Evolutionary conservation across 2,888 invertebrate species (phyloP), one percentile per base, ranked within the genome.

Genomic region (Acronicta psi): DNA sequence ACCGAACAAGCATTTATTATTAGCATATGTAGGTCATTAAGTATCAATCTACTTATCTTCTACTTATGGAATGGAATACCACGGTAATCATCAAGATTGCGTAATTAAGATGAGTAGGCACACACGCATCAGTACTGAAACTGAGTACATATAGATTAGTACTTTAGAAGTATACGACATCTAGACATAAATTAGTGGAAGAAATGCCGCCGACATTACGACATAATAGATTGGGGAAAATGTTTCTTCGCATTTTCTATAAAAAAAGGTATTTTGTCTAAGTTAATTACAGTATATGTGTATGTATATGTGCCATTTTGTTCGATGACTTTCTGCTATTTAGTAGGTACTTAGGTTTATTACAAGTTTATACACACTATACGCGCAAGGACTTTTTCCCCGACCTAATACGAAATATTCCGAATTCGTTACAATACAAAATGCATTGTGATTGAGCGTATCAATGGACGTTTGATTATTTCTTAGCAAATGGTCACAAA

Each of bases 11-110:
- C 11, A 52, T 31, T 37, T 25, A 37, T 29, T 40, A n/a, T n/a
- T n/a, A n/a, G n/a, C n/a, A n/a, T n/a, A 58, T 46, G 67, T 67
- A 50, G 60, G 67, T 60, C 59, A 71, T 59, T 71, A n/a, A n/a
- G n/a, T n/a, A 66, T 38, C 59, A 51, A 66, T 66, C 51, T 41
- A 38, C 42, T 18, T 37, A 37, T n/a, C n/a, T n/a, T n/a, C n/a
- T n/a, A n/a, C n/a, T n/a, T n/a, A n/a, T n/a, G n/a, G n/a, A n/a
- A n/a, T n/a, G n/a, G n/a, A n/a, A n/a, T n/a, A n/a, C n/a, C 38
- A 49, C n/a, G 42, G 42, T 41, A 50, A 56, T 71, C 55, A 66
- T 69, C 38, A 60, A 60, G 60, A 53, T 56, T 69, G 49, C 72
- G 49, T 71, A 46, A 69, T 56, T 53, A 46, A 52, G 41, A 52